These are phyloP conservation scores for Shargacucullia verbasci DNA, from an alignment of 2,888 invertebrate genomes.

Conservation along the genomic window DNA sequence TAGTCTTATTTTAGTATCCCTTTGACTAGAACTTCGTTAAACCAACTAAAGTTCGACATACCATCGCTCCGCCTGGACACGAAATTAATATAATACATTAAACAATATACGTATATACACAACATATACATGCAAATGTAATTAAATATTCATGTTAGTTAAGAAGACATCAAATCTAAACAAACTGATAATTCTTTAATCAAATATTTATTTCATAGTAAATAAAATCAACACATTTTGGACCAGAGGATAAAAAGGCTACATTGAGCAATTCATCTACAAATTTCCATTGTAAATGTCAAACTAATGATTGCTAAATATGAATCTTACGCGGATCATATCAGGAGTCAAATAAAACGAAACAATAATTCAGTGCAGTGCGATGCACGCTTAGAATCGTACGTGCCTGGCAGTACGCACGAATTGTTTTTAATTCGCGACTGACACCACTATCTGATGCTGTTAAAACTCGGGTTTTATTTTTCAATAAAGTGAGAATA, in stretches of 20 bases:
- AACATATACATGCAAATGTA: conserved; percentile 47
- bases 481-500: no score
- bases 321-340: background rate
- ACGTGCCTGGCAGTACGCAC: no score
- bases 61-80: conserved; percentile 50
- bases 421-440: no score
- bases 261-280: conserved; percentile 6
- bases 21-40: conserved; percentile 54
- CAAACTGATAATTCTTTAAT: background rate
- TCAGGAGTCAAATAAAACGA: no score
- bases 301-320: no score
- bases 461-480: no score
- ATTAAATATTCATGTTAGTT: conserved; percentile 23
- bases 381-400: no score
- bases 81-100: conserved; percentile 33
- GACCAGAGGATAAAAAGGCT: conserved; percentile 12
- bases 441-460: no score
- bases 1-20: conserved; percentile 43
- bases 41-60: conserved; percentile 48
- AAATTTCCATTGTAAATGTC: background rate
- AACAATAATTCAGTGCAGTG: no score
- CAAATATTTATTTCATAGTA: conserved; percentile 6
- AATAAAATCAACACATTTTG: conserved; percentile 11
- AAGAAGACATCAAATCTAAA: conserved; percentile 18
- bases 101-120: conserved; percentile 37